Evolutionary conservation across 1,140 invertebrate genomes (phyloP), one percentile per base, ranked within the genome.

Genomic region (Drosophila parvula): DNA sequence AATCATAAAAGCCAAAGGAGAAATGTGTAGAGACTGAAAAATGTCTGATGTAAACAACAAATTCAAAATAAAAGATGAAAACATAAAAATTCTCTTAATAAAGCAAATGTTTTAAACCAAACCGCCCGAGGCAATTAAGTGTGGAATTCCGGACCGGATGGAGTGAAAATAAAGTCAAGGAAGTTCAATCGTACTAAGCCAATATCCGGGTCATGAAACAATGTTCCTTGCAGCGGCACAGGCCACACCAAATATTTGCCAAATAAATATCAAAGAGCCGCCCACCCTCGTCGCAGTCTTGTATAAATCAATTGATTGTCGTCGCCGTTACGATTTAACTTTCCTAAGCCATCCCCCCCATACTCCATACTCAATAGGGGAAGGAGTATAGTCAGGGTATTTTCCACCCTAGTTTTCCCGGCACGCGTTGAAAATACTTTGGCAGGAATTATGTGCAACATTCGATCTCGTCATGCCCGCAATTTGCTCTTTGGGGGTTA

Each of bases 291-390:
- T 6, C 11, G 22, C 38, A 38, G 79, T 43, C 59, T 77, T 77
- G 70, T 53, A 88, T 88, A 82, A 88, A 86, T 86, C 83, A 82
- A 86, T 88, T 86, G 83, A 77, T 86, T 86, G 77, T 76, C 76
- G 79, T 73, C 64, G 81, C 78, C 45, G 61, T 59, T 64, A 50
- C 61, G 62, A 85, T 75, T 81, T 76, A 76, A 80, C 65, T 86
- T 79, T 69, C 70, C 45, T 67, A 55, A 47, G 60, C 38, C 28
- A n/a, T 14, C 40, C 62, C 40, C 62, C 10, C 51, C 32, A 10
- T 12, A 36, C 50, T 8, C 16, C 30, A 34, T 12, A 12, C 16
- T 8, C 48, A 12, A 51, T 6, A 38, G 16, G 45, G 55, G 55
- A n/a, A n/a, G 30, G 41, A n/a, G n/a, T n/a, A n/a, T 40, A 10